phyloP scores from a whole-genome alignment of 2,797 vertebrate species.

The Eptatretus atami region DNA sequence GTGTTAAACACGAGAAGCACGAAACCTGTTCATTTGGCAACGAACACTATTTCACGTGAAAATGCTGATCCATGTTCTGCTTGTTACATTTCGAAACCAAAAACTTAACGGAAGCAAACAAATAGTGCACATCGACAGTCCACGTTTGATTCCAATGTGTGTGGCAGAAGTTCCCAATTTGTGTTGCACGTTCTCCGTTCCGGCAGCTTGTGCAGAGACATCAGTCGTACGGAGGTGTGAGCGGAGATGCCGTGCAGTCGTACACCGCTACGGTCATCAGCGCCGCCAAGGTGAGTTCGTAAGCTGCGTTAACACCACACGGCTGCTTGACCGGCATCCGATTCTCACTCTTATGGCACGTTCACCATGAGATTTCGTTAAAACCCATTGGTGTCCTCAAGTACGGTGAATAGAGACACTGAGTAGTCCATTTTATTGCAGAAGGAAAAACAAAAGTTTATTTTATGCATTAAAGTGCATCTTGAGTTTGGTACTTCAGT shows the following conservation, averaged over 20 bases:
- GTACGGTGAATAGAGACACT: background rate
- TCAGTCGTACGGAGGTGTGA: conserved; percentile 84
- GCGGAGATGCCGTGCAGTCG: conserved; percentile 87
- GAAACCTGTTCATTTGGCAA: too few relatives aligned
- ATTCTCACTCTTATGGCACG: background rate
- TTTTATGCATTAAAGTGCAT: background rate
- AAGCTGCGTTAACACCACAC: background rate
- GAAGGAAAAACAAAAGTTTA: background rate
- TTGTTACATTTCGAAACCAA: too few relatives aligned
- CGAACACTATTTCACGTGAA: too few relatives aligned
- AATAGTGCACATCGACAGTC: too few relatives aligned
- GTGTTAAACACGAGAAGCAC: too few relatives aligned
- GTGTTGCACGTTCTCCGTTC: too few relatives aligned
- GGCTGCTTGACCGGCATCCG: background rate
- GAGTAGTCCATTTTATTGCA: background rate
- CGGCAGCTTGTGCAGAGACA: conserved; percentile 70
- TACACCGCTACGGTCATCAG: conserved; percentile 95
- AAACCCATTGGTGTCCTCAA: background rate
- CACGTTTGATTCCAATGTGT: too few relatives aligned
- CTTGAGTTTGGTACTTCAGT: too few relatives aligned
- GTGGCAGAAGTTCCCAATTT: too few relatives aligned
- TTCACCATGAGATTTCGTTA: background rate
- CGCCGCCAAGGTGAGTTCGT: conserved; percentile 70
- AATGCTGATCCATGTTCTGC: too few relatives aligned
- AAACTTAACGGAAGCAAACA: too few relatives aligned